Evolutionary conservation across 2,113 vertebrate genomes (phyloP), one percentile per base, ranked within the genome.

Genomic region (Gobius niger): DNA sequence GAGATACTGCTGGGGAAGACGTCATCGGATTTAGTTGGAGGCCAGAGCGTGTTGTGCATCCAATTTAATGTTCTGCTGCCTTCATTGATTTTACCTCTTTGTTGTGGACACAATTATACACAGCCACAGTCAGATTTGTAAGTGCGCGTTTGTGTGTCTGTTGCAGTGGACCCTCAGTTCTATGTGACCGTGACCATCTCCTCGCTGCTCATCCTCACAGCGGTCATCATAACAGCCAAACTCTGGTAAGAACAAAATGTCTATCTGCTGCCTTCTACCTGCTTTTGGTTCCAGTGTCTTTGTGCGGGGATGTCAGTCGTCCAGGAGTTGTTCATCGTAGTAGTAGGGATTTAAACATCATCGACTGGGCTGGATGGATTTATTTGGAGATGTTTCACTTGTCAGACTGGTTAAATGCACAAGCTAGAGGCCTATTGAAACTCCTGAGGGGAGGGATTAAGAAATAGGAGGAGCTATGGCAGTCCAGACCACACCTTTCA

Each of bases 121-220:
- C 18, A 49, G 59, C 63, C 70, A 74, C 44, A 24, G 75, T 77
- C 56, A 75, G 18, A 75, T 71, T 7, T 65, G 57, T 84, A 84
- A 83, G 44, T 34, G 14, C n/a, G 18, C 4, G 18, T 54, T 46
- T 68, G 66, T 13, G 65, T 74, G 67, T 76, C 63, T 81, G 53
- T 90, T 88, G 72, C 88, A 93, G 93, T 94, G 81, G 93, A 94
- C 88, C 93, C 93, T 81, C 93, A 94, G 90, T 94, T 94, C 89
- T 94, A 94, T 73, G 93, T 94, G 84, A 94, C 93, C 34, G 91
- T 94, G 85, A 94, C 89, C 83, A 94, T 94, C 87, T 94, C 93
- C 42, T 91, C 92, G 9, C 80, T 93, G 77, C 91, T 93, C 82
- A 90, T 93, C 85, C 73, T 93, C 76, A 91, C 88, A 34, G 93